Conservation (phyloP, 2,797 vertebrate genomes). For the Argya squamiceps region DNA sequence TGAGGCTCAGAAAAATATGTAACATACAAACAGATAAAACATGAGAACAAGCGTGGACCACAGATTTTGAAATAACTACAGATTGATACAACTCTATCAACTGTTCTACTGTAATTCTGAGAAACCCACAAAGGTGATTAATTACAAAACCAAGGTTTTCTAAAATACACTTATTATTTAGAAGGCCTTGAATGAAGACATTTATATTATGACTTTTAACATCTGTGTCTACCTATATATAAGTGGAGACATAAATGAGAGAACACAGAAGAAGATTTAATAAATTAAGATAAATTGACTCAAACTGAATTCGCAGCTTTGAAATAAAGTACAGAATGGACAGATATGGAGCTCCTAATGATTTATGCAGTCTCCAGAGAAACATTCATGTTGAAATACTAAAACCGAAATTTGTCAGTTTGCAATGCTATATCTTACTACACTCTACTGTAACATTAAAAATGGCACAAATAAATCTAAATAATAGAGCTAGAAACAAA, state of each 20-base stretch:
- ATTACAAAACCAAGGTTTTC: neutral
- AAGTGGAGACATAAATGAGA: neutral
- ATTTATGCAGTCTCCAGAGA: neutral
- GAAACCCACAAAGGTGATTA: neutral
- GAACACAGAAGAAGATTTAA: neutral
- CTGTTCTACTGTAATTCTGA: neutral
- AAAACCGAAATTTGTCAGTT: neutral
- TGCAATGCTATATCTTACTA: neutral
- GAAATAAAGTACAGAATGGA: conserved; percentile 2
- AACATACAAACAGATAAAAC: neutral
- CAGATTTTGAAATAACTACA: neutral
- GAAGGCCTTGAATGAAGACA: neutral
- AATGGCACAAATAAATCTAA: neutral
- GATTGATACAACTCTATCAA: neutral
- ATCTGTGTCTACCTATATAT: neutral
- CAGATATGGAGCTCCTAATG: neutral
- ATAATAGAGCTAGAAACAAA: neutral
- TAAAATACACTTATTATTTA: neutral
- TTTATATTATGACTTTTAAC: neutral
- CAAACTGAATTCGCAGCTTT: neutral
- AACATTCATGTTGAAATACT: neutral
- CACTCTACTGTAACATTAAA: neutral
- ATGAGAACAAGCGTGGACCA: neutral
- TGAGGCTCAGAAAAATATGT: neutral
- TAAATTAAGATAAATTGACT: neutral